Base-by-base conservation (phyloP, 2,113 vertebrate species). In the Stegastes partitus region DNA sequence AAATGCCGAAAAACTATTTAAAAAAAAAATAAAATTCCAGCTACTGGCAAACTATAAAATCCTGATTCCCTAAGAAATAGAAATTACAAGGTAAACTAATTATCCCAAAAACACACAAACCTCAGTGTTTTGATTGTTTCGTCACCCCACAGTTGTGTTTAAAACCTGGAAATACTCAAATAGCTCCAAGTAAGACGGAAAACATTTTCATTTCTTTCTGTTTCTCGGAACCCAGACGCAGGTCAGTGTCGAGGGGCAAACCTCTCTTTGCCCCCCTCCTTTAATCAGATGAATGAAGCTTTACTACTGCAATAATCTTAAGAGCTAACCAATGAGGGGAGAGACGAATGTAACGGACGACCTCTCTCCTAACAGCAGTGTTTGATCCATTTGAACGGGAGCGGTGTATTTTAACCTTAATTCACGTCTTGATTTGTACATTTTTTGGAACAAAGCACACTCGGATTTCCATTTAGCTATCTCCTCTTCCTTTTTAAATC, bases 231-330 rank as follows among this genome's bases (percentile, higher is more conserved):
- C 26, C 56, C 18, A 70, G 15, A 16, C 8, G 45, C 37, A 74
- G 45, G 37, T 76, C 67, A 61, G 45, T 34, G 28, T 67, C 5
- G 5, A 1, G 22, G 39, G 51, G 11, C 11, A 19, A 42, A 15
- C 19, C 53, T 22, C 9, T 44, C 61, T 1, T 11, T 21, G 0
- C 5, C 22, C 67, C 23, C 68, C 18, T 55, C 21, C 23, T 65
- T 37, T 54, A 54, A 53, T 79, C 68, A 74, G 37, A 68, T 51
- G 21, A 76, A 49, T 16, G 15, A 84, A 82, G 83, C 79, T 89
- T 85, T 82, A 84, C 56, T 66, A 58, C 82, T 81, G 87, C 89
- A 93, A 82, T 88, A 87, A 88, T 44, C 37, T 31, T 16, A 51
- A 81, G 68, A 80, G 79, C 79, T 81, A 74, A 74, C 42, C 72